Evolutionary conservation across 2,888 invertebrate species (phyloP).

Genomic region (Cybosia mesomella): DNA sequence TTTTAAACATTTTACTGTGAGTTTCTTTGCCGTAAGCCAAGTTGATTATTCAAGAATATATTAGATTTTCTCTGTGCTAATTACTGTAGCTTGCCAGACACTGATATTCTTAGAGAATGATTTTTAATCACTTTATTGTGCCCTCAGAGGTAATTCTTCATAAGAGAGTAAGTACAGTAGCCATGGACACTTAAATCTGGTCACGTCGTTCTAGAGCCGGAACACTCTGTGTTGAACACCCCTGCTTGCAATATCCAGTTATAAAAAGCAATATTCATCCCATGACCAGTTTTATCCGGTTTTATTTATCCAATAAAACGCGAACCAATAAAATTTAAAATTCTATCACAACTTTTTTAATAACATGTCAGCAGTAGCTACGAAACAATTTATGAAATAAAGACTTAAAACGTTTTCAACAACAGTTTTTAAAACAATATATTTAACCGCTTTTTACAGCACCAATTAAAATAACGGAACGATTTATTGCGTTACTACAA

Average conservation of each 20-base stretch:
- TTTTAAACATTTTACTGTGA: conserved; percentile 42
- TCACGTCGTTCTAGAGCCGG: neutral
- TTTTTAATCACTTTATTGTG: neutral
- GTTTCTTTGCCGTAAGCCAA: conserved; percentile 22
- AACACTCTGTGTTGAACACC: neutral
- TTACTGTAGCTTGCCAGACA: neutral
- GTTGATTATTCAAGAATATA: neutral
- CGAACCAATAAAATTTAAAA: conserved; percentile 37
- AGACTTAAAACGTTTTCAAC: conserved; percentile 35
- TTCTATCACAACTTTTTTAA: conserved; percentile 46
- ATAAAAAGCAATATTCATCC: neutral
- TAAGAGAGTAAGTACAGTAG: neutral
- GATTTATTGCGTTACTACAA: neutral
- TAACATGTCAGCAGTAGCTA: conserved; percentile 30
- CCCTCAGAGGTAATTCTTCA: neutral
- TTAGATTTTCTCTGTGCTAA: neutral
- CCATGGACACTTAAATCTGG: neutral
- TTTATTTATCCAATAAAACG: conserved; percentile 19
- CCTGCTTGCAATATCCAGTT: neutral
- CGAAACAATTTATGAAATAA: conserved; percentile 38
- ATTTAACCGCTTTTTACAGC: conserved; percentile 21
- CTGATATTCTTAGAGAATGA: neutral
- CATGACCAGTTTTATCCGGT: conserved; percentile 11
- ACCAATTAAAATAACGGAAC: neutral
- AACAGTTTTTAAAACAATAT: conserved; percentile 44